Percentiles rank a stretch among this genome's conserved stretches.
Evolutionary conservation across 2,113 vertebrate genomes (phyloP).

Genomic region (Epinephelus cyanopodus): DNA sequence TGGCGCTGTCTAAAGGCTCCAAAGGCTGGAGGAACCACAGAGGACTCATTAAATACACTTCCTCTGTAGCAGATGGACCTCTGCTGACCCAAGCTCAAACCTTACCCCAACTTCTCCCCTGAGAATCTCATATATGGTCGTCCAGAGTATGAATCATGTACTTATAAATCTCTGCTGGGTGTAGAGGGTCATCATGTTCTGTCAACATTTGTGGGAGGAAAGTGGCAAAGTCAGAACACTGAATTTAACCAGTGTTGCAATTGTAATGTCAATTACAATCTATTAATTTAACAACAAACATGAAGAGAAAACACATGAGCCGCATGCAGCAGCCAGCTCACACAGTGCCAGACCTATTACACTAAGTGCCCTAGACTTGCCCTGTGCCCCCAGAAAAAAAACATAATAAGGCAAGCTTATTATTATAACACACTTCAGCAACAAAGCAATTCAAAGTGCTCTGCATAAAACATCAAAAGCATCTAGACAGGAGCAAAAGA

Average conservation of each 20-base stretch:
- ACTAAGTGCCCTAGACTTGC: too few species aligned
- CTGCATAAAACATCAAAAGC: too few species aligned
- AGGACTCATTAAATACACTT: conserved; percentile 42
- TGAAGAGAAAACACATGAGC: too few species aligned
- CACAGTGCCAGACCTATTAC: too few species aligned
- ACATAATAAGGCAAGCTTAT: too few species aligned
- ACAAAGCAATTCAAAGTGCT: too few species aligned
- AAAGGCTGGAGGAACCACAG: background rate
- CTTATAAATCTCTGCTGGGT: background rate
- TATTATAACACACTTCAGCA: too few species aligned
- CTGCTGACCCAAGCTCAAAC: conserved; percentile 31
- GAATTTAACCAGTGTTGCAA: background rate
- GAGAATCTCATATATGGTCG: background rate
- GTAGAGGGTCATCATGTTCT: background rate
- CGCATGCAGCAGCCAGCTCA: too few species aligned
- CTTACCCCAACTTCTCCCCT: background rate
- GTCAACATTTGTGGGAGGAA: background rate
- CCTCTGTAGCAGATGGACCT: background rate
- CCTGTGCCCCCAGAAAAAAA: too few species aligned
- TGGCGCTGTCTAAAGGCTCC: background rate
- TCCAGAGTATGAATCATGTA: conserved; percentile 11
- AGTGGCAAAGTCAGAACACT: background rate
- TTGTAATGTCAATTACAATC: background rate
- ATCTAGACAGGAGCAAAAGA: too few species aligned
- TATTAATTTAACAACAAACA: too few species aligned